Evolutionary conservation across 2,797 vertebrate species (phyloP).

Genomic region (Sebastes goodei): DNA sequence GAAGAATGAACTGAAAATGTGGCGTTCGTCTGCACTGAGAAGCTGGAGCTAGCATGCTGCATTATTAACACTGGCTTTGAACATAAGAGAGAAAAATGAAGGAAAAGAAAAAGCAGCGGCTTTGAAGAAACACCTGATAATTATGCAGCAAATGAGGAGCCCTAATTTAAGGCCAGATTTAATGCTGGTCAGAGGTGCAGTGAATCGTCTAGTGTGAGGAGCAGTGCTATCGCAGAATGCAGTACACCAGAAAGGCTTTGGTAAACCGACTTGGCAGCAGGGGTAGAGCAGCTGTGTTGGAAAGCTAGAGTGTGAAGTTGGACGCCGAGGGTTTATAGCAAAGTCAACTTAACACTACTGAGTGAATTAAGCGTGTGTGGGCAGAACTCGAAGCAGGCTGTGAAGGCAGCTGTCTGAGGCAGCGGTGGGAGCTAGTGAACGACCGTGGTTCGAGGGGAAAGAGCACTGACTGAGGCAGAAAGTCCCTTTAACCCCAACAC

Average conservation of each 20-base stretch:
- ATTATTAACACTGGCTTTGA: constrained; percentile 8
- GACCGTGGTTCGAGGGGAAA: constrained; percentile 30
- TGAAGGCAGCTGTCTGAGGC: constrained; percentile 72
- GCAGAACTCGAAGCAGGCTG: constrained; percentile 66
- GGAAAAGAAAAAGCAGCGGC: constrained; percentile 1
- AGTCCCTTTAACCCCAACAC: constrained; percentile 32
- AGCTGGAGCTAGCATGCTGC: not conserved
- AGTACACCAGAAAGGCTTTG: constrained; percentile 35
- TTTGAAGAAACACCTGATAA: constrained; percentile 41
- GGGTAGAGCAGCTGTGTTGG: constrained; percentile 67
- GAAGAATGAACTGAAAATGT: not conserved
- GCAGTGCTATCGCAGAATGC: constrained; percentile 9
- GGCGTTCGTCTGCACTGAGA: not conserved
- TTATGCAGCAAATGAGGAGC: constrained; percentile 30
- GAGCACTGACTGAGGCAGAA: not conserved
- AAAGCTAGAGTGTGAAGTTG: constrained; percentile 70
- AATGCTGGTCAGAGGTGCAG: constrained; percentile 18
- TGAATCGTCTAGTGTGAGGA: constrained; percentile 23
- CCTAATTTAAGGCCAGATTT: constrained; percentile 34
- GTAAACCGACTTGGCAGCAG: constrained; percentile 59
- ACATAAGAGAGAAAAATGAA: not conserved
- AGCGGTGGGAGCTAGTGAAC: constrained; percentile 26
- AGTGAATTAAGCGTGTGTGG: constrained; percentile 74
- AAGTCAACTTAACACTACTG: constrained; percentile 67
- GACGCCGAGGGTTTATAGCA: constrained; percentile 58